Evolutionary conservation across 2,113 vertebrate genomes (phyloP), one percentile per base, ranked within the genome.

Genomic region (Actenoides hombroni): DNA sequence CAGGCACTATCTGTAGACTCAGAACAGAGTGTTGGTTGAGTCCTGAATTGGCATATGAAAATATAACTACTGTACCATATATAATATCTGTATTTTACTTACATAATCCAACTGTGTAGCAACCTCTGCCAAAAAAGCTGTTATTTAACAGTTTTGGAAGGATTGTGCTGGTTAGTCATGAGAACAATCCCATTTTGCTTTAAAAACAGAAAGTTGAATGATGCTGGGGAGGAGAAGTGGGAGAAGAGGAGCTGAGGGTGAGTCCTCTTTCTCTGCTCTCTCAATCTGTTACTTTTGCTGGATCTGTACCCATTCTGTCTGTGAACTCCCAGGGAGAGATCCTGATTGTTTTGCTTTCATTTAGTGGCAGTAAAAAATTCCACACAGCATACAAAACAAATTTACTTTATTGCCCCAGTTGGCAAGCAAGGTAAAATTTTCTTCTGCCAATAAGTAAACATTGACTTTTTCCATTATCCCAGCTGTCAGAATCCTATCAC

Each of bases 401-500:
- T 90, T 88, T 88, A 64, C 94, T 94, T 97, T 92, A 86, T 95
- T 97, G 83, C 56, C 69, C 91, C 56, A 79, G 37, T 88, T 96
- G 94, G 94, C 94, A 96, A 69, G 33, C 69, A 95, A 95, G 95
- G 92, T 95, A 95, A 64, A 79, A 71, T 92, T 91, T 92, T 94
- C 86, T 94, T 79, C 65, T 39, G 40, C 88, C 89, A 95, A n/a
- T 86, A 89, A 96, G 89, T 95, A 95, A 96, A 95, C 83, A 84
- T 60, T 94, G 94, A 92, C 88, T 91, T 94, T 94, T 94, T 91
- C 88, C 86, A 88, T 96, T 94, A 94, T 86, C 92, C 86, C 69
- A 68, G 65, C 69, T 94, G 83, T 95, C 88, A 89, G 88, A 95
- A 79, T 75, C 65, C 26, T 81, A 92, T 92, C 80, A 71, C 46